phyloP scores from a whole-genome alignment of 2,797 vertebrate species.

The Falco berigora region DNA sequence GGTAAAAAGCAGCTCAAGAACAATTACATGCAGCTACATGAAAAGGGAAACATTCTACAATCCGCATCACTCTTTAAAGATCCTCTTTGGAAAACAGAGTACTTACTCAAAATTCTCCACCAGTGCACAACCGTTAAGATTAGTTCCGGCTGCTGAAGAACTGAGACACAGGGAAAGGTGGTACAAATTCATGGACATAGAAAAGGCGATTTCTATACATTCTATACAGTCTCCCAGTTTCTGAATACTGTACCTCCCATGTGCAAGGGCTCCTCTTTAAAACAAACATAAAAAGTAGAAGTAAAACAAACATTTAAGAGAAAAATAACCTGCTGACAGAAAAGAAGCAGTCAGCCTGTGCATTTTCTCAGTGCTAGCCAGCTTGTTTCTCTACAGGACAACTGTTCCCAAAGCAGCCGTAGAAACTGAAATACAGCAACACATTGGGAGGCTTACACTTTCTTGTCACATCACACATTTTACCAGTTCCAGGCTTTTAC shows the following conservation, averaged over 20 bases:
- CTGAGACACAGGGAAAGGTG: neutral
- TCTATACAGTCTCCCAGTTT: neutral
- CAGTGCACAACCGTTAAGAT: neutral
- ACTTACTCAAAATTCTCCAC: neutral
- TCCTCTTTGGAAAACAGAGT: neutral
- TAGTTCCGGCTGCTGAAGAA: neutral
- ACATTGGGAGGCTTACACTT: neutral
- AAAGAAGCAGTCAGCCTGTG: neutral
- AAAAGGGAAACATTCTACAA: neutral
- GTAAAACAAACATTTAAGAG: neutral
- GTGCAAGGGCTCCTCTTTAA: neutral
- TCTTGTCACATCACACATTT: neutral
- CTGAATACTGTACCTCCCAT: neutral
- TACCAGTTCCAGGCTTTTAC: neutral
- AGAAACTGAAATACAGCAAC: neutral
- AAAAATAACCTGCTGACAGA: neutral
- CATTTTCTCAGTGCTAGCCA: neutral
- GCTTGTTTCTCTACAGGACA: neutral
- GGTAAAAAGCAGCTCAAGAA: neutral
- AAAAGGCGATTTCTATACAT: neutral
- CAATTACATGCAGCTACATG: neutral
- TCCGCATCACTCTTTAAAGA: neutral
- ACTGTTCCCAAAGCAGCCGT: neutral
- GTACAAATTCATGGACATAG: neutral
- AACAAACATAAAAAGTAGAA: neutral